These are phyloP conservation scores for Nyctereutes procyonoides DNA, from an alignment of 2,113 vertebrate genomes.

Conservation along the genomic window DNA sequence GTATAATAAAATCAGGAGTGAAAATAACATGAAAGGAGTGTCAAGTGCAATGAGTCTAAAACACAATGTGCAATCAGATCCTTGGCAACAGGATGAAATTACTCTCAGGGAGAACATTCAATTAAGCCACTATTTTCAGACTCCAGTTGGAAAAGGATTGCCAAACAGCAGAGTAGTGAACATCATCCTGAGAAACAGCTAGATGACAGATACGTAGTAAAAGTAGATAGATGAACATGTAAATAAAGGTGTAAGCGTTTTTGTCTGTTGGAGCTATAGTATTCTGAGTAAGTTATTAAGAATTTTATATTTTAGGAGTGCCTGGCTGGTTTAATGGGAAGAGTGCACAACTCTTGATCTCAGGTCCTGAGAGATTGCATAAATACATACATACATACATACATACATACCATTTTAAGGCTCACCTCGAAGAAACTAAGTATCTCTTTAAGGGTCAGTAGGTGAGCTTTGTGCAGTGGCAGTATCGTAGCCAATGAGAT, in stretches of 20 bases:
- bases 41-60: slow-evolving; percentile 74
- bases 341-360: not conserved
- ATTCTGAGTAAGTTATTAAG: slow-evolving; percentile 56
- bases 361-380: not conserved
- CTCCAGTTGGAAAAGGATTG: slow-evolving; percentile 75
- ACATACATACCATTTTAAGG: not conserved
- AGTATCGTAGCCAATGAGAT: too few relatives aligned
- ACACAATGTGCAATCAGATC: slow-evolving; percentile 75
- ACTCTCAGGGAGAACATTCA: slow-evolving; percentile 75
- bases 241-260: slow-evolving; percentile 65
- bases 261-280: slow-evolving; percentile 63
- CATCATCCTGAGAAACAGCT: slow-evolving; percentile 71
- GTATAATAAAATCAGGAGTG: slow-evolving; percentile 1
- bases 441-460: slow-evolving; percentile 82
- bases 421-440: slow-evolving; percentile 75
- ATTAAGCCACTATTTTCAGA: slow-evolving; percentile 80
- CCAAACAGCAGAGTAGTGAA: slow-evolving; percentile 67
- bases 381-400: not conserved
- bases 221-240: not conserved
- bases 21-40: slow-evolving; percentile 67
- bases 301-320: not conserved
- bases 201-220: slow-evolving; percentile 77
- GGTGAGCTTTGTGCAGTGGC: not conserved
- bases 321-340: not conserved
- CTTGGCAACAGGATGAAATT: slow-evolving; percentile 74